These are phyloP conservation scores for Deilephila porcellus DNA, from an alignment of 2,888 invertebrate genomes.

Conservation along the genomic window DNA sequence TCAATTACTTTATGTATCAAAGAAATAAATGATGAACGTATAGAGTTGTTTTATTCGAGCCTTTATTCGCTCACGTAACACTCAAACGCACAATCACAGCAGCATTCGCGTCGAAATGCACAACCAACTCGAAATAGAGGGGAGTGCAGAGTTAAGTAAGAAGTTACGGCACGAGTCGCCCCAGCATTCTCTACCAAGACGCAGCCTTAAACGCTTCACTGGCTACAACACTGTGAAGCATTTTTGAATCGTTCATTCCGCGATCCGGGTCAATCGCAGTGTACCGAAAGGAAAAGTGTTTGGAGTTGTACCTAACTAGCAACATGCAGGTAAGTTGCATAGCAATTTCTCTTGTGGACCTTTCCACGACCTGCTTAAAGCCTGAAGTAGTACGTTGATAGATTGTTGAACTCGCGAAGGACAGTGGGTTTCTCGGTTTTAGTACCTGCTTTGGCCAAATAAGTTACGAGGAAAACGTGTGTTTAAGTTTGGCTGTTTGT, in stretches of 20 bases:
- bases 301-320: conserved; percentile 41
- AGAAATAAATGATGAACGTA: conserved; percentile 35
- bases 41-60: conserved; percentile 49
- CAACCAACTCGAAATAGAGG: conserved; percentile 49
- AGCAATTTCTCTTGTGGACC: conserved; percentile 59
- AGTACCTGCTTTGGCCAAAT: conserved; percentile 41
- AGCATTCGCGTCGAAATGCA: conserved; percentile 36
- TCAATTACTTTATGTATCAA: neutral
- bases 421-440: conserved; percentile 50
- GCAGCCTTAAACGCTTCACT: conserved; percentile 63
- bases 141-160: conserved; percentile 77
- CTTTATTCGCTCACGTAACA: conserved; percentile 53
- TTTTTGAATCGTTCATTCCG: conserved; percentile 59
- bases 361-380: conserved; percentile 42
- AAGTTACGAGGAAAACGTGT: conserved; percentile 42
- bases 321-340: conserved; percentile 74
- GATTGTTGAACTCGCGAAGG: conserved; percentile 58
- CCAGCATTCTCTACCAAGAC: conserved; percentile 72
- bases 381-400: conserved; percentile 47
- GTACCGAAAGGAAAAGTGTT: conserved; percentile 73
- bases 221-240: conserved; percentile 53
- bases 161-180: conserved; percentile 71
- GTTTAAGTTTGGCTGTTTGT: neutral
- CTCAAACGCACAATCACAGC: conserved; percentile 42
- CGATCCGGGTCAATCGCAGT: conserved; percentile 70